These are phyloP conservation scores for Corydoras maculifer DNA, from an alignment of 2,113 vertebrate species.

Conservation along the genomic window DNA sequence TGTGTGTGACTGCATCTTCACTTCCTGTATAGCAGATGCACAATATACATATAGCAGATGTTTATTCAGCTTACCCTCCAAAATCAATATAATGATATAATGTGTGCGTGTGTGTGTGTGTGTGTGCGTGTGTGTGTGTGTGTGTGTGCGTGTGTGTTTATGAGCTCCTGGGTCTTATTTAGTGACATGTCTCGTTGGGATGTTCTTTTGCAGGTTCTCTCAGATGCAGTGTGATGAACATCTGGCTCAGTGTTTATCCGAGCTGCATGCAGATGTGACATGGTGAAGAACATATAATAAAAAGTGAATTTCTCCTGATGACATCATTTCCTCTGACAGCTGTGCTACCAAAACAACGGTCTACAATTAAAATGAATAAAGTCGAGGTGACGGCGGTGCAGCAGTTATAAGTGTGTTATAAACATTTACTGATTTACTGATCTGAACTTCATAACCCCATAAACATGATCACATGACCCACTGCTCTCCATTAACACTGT, in stretches of 20 bases:
- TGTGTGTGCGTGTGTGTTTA: not conserved
- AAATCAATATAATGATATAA: no score
- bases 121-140: no score
- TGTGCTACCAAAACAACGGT: not conserved
- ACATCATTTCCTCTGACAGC: not conserved
- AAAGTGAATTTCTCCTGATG: not conserved
- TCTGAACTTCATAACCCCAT: slow-evolving; percentile 62
- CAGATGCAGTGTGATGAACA: slow-evolving; percentile 79
- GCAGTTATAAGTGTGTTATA: slow-evolving; percentile 17
- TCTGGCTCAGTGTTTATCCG: slow-evolving; percentile 82
- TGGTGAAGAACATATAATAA: slow-evolving; percentile 64
- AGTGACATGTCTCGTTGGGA: not conserved
- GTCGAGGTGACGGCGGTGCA: slow-evolving; percentile 50
- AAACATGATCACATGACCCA: slow-evolving; percentile 34
- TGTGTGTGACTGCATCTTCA: no score
- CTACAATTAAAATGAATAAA: slow-evolving; percentile 1
- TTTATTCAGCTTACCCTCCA: no score
- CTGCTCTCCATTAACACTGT: slow-evolving; percentile 28
- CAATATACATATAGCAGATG: no score
- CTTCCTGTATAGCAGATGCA: no score
- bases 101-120: no score
- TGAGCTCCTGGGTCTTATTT: slow-evolving; percentile 12
- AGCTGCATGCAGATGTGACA: slow-evolving; percentile 69
- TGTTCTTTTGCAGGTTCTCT: slow-evolving; percentile 63
- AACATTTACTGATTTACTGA: slow-evolving; percentile 67